phyloP scores from a whole-genome alignment of 2,113 vertebrate genomes.

The Herpetotheres cachinnans region DNA sequence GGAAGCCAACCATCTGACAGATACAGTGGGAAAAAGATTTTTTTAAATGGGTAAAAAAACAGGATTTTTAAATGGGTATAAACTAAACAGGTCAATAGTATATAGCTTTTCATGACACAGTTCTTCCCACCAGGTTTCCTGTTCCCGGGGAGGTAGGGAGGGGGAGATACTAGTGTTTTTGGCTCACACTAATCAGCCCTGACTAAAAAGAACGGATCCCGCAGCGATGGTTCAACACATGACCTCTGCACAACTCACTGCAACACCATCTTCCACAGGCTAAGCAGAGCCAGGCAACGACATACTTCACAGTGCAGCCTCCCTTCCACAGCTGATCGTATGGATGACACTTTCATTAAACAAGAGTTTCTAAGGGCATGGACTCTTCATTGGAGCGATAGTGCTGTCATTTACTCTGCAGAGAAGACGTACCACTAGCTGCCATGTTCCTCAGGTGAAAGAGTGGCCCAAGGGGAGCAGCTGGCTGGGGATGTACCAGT shows the following conservation, averaged over 20 bases:
- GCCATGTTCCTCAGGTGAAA: background rate
- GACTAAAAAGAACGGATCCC: background rate
- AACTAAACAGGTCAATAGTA: background rate
- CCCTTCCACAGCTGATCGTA: background rate
- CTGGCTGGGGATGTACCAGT: background rate
- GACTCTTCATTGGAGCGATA: background rate
- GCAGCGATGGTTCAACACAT: background rate
- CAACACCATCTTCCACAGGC: background rate
- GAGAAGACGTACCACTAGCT: background rate
- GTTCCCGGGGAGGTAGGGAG: background rate
- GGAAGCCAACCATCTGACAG: background rate
- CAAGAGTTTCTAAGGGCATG: background rate
- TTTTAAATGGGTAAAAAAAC: background rate
- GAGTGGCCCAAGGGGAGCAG: background rate
- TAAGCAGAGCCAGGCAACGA: background rate
- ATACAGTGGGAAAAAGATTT: background rate
- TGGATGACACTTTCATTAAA: accelerated
- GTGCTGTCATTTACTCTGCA: background rate
- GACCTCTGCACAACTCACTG: background rate
- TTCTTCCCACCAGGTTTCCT: background rate
- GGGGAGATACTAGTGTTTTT: background rate
- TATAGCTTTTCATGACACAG: background rate
- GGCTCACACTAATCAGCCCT: background rate
- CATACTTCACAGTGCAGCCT: accelerated
- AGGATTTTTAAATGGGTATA: background rate